Evolutionary conservation across 2,797 vertebrate genomes (phyloP).

Genomic region (Erethizon dorsatum): DNA sequence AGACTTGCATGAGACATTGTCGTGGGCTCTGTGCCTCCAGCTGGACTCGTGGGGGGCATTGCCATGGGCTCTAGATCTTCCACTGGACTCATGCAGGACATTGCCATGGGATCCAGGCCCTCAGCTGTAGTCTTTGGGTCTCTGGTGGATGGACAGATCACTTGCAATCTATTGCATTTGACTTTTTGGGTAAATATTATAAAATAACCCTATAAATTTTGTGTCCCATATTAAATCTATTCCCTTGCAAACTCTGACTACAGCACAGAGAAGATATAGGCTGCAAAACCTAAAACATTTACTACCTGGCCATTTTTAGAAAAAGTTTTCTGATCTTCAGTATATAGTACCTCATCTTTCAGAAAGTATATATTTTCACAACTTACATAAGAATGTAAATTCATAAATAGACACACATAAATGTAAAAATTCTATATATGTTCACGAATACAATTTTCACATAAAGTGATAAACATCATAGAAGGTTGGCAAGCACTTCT

Average conservation of each 20-base stretch:
- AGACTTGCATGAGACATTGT: background rate
- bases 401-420: background rate
- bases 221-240: background rate
- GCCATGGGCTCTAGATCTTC: too few species aligned
- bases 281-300: background rate
- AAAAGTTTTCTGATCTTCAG: background rate
- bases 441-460: conserved; percentile 33
- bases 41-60: background rate
- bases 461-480: background rate
- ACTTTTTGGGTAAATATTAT: background rate
- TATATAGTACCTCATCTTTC: background rate
- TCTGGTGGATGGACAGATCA: background rate
- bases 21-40: background rate
- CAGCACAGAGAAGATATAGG: background rate
- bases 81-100: too few species aligned
- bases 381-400: conserved; percentile 11
- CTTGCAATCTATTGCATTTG: background rate
- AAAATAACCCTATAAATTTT: background rate
- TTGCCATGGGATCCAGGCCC: background rate
- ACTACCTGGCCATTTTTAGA: background rate
- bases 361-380: background rate
- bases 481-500: background rate
- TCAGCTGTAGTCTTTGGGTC: background rate
- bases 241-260: background rate
- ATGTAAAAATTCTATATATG: background rate